Evolutionary conservation across 2,113 vertebrate species (phyloP).

Genomic region (Periophthalmodon schlosseri): DNA sequence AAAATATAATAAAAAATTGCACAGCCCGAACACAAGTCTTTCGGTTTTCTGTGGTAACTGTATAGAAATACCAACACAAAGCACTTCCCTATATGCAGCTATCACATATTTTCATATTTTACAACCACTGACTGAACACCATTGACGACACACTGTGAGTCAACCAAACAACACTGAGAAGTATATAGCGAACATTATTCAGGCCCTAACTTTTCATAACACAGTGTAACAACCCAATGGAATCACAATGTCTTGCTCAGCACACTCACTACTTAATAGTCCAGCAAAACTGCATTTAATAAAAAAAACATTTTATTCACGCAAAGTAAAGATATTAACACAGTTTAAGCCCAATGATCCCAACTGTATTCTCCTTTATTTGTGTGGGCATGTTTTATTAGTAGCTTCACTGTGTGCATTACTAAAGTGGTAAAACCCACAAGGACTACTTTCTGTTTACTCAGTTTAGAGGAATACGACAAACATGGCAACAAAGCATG

Average conservation of each 20-base stretch:
- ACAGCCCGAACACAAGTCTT: no score
- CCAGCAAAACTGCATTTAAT: neutral
- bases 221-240: neutral
- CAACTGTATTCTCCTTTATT: conserved; percentile 3
- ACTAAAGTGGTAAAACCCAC: conserved; percentile 15
- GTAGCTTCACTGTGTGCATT: conserved; percentile 17
- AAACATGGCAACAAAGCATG: conserved; percentile 27
- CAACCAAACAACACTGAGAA: neutral
- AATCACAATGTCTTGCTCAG: neutral
- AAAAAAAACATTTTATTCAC: neutral
- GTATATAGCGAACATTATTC: neutral
- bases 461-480: conserved; percentile 26
- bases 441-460: conserved; percentile 37
- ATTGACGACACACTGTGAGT: no score
- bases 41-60: no score
- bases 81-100: no score
- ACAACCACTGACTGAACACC: no score
- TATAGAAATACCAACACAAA: no score
- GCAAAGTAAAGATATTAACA: conserved; percentile 9
- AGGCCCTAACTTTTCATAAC: neutral
- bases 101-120: no score
- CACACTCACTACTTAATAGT: neutral
- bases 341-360: conserved; percentile 6
- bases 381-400: neutral
- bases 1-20: no score